Conservation (phyloP, 1,140 invertebrate species). For the Rhizoglyphus robini region DNA sequence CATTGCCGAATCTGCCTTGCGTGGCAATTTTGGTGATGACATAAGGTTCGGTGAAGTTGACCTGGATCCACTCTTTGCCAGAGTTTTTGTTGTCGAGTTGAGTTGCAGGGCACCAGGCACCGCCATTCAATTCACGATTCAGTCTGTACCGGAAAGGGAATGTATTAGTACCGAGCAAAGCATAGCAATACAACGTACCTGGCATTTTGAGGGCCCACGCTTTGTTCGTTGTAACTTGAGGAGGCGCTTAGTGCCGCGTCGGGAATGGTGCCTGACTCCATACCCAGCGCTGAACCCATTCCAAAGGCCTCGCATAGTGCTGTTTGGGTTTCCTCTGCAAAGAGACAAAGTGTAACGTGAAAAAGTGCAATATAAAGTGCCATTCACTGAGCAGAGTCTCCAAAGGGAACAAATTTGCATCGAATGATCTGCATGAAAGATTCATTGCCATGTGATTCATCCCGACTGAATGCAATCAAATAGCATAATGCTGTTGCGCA, state of each 20-base stretch:
- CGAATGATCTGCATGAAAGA: no score
- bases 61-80: slow-evolving; percentile 72
- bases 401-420: no score
- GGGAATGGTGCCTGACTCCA: slow-evolving; percentile 75
- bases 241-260: slow-evolving; percentile 71
- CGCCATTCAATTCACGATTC: slow-evolving; percentile 68
- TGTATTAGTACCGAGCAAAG: not conserved
- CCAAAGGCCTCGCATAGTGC: not conserved
- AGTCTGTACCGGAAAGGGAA: slow-evolving; percentile 48
- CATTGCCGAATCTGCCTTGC: slow-evolving; percentile 85
- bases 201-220: slow-evolving; percentile 75
- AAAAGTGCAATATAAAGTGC: no score
- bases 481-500: no score
- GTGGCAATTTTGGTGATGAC: slow-evolving; percentile 67
- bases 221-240: slow-evolving; percentile 74
- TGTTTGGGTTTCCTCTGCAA: not conserved
- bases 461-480: no score
- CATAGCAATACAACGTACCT: slow-evolving; percentile 45
- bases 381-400: no score
- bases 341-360: not conserved
- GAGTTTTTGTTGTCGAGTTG: slow-evolving; percentile 48
- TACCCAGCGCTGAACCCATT: slow-evolving; percentile 49
- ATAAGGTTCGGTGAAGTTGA: slow-evolving; percentile 60
- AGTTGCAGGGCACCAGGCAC: slow-evolving; percentile 86
- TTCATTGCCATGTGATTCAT: no score